phyloP scores from a whole-genome alignment of 1,140 invertebrate species.

The Pectinophora gossypiella region DNA sequence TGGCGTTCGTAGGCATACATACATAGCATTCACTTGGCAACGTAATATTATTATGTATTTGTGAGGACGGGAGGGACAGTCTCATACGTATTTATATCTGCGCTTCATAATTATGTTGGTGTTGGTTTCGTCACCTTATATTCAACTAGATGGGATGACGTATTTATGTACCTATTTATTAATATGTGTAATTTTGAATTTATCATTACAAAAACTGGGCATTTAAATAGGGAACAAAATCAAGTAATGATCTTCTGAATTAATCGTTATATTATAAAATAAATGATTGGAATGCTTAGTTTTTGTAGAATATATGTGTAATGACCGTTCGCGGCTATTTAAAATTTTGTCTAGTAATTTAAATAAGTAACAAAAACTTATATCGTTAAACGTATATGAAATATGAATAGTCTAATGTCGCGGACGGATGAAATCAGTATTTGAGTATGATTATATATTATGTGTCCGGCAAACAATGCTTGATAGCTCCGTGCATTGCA shows the following conservation, averaged over 20 bases:
- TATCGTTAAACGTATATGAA: not conserved
- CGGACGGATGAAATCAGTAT: slow-evolving; percentile 20
- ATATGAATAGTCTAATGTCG: slow-evolving; percentile 13
- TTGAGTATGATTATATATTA: slow-evolving; percentile 4
- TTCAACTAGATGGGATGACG: not conserved
- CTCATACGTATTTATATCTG: slow-evolving; percentile 39
- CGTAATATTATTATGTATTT: slow-evolving; percentile 26
- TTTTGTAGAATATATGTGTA: slow-evolving; percentile 1
- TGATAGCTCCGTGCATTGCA: slow-evolving; percentile 51
- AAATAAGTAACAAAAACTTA: not conserved
- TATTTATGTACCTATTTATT: not conserved
- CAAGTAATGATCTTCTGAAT: no score
- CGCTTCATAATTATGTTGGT: slow-evolving; percentile 55
- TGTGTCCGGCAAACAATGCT: slow-evolving; percentile 45
- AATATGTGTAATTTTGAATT: not conserved
- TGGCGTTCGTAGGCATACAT: slow-evolving; percentile 62
- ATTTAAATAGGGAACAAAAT: not conserved
- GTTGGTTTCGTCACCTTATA: slow-evolving; percentile 27
- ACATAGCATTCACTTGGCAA: slow-evolving; percentile 37
- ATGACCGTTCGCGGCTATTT: slow-evolving; percentile 33
- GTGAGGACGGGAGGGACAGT: slow-evolving; percentile 23
- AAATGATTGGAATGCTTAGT: slow-evolving; percentile 33
- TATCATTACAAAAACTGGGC: not conserved
- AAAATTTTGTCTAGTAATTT: slow-evolving; percentile 11
- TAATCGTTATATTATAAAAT: no score